Evolutionary conservation across 1,140 invertebrate species (phyloP).

Genomic region (Pogonus chalceus): DNA sequence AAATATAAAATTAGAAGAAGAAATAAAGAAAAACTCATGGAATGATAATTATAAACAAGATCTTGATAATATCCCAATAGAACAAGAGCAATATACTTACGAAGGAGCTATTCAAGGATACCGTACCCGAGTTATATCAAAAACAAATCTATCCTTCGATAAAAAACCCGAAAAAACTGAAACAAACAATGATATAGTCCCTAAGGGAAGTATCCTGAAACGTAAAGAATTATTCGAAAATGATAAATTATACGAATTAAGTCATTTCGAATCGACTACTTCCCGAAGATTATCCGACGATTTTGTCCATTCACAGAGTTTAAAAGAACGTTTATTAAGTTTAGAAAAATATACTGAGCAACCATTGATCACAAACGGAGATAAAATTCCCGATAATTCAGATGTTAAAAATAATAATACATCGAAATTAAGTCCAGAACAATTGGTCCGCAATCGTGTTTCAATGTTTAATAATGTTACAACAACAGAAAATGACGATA

Average conservation of each 20-base stretch:
- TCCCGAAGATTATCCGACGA: conserved; percentile 45
- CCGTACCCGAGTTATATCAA: conserved; percentile 55
- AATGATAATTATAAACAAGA: conserved; percentile 1
- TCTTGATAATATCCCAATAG: conserved; percentile 39
- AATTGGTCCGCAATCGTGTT: not conserved
- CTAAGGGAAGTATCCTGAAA: conserved; percentile 71
- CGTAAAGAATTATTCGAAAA: conserved; percentile 73
- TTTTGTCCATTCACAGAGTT: conserved; percentile 50
- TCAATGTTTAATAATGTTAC: not conserved
- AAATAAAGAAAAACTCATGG: not conserved
- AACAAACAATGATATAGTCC: conserved; percentile 21
- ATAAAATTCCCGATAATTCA: conserved; percentile 13
- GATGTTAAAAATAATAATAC: conserved; percentile 20
- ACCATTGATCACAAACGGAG: conserved; percentile 18
- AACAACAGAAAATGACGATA: not conserved
- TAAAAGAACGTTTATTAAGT: conserved; percentile 58
- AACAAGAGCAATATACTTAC: conserved; percentile 71
- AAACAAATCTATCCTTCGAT: conserved; percentile 36
- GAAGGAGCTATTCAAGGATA: conserved; percentile 78
- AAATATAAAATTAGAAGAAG: not conserved
- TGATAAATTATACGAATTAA: conserved; percentile 33
- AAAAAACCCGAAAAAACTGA: conserved; percentile 13
- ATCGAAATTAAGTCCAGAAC: not conserved
- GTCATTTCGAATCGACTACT: conserved; percentile 28
- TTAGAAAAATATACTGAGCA: conserved; percentile 42